These are phyloP conservation scores for Chydorus sphaericus DNA, from an alignment of 2,888 invertebrate species.

Conservation along the genomic window DNA sequence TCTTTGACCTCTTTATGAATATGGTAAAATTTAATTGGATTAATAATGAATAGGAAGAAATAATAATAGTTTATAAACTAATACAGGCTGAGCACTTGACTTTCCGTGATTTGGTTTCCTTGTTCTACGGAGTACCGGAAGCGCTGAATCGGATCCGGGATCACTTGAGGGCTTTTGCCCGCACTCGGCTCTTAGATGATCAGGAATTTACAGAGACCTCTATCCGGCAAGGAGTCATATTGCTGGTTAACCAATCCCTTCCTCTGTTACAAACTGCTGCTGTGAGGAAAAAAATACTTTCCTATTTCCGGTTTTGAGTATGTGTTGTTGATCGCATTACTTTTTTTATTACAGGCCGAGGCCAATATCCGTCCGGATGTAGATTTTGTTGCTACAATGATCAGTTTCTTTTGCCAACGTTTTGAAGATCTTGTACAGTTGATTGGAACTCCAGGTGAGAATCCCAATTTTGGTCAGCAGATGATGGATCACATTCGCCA, in stretches of 20 bases:
- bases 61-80: background rate
- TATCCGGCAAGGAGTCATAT: slow-evolving; percentile 1
- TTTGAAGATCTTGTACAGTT: slow-evolving; percentile 26
- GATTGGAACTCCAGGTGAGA: slow-evolving; percentile 25
- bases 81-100: slow-evolving; percentile 23
- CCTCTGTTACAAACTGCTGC: slow-evolving; percentile 1
- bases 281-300: slow-evolving; percentile 21
- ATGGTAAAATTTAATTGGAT: slow-evolving; percentile 23
- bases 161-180: slow-evolving; percentile 34
- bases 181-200: slow-evolving; percentile 14
- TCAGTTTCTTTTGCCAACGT: slow-evolving; percentile 27
- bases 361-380: slow-evolving; percentile 29
- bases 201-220: slow-evolving; percentile 9
- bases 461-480: slow-evolving; percentile 25
- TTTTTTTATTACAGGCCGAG: slow-evolving; percentile 21
- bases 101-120: slow-evolving; percentile 29
- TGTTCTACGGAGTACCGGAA: slow-evolving; percentile 29
- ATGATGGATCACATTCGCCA: slow-evolving; percentile 25
- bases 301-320: background rate
- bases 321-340: background rate
- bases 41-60: background rate
- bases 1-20: slow-evolving; percentile 32
- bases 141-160: slow-evolving; percentile 33
- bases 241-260: slow-evolving; percentile 3
- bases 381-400: slow-evolving; percentile 30